Conservation (phyloP, 2,113 vertebrate species). For the Pelecanoides urinatrix region DNA sequence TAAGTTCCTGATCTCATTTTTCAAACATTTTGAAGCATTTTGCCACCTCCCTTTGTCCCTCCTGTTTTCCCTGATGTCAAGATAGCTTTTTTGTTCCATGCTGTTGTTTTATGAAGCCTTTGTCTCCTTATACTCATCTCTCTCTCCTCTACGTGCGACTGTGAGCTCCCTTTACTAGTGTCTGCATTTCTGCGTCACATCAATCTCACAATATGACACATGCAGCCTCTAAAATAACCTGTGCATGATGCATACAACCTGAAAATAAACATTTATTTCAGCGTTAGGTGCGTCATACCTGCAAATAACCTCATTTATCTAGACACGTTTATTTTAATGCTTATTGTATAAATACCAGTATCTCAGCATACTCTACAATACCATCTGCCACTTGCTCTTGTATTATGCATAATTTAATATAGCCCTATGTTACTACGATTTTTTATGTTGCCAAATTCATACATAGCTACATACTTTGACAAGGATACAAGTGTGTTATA, state of each 20-base stretch:
- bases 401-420: constrained; percentile 65
- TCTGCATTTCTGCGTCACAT: constrained; percentile 63
- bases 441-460: constrained; percentile 19
- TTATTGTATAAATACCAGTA: constrained; percentile 74
- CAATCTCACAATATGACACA: constrained; percentile 67
- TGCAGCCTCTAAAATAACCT: constrained; percentile 69
- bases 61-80: constrained; percentile 1
- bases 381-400: constrained; percentile 73
- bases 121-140: background rate
- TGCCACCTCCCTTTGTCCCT: background rate
- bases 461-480: background rate
- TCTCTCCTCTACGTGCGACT: constrained; percentile 17
- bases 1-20: constrained; percentile 16
- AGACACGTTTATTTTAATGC: constrained; percentile 67
- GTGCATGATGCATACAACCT: constrained; percentile 41
- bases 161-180: constrained; percentile 27
- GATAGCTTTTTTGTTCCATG: background rate
- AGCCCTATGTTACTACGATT: constrained; percentile 26
- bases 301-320: constrained; percentile 73
- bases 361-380: constrained; percentile 56
- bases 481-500: constrained; percentile 26
- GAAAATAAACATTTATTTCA: constrained; percentile 73
- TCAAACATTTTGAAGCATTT: background rate
- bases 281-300: constrained; percentile 72
- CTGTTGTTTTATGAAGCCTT: constrained; percentile 30